Evolutionary conservation across 2,797 vertebrate species (phyloP).

Genomic region (Neostethus bicornis): DNA sequence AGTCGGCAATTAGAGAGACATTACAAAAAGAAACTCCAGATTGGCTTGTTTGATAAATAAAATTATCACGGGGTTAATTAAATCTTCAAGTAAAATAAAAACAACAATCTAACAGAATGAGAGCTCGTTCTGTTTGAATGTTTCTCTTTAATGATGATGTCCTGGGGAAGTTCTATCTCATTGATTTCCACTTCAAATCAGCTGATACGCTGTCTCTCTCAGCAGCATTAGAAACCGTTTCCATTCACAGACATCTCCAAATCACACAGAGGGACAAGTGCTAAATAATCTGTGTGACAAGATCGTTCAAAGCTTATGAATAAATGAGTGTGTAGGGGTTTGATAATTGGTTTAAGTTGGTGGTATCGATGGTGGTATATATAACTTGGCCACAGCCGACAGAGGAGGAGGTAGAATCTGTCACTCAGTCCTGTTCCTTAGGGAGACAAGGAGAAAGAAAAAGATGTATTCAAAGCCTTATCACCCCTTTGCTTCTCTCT

Average conservation of each 20-base stretch:
- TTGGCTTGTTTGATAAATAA: slow-evolving; percentile 42
- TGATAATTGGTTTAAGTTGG: slow-evolving; percentile 66
- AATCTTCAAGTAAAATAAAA: slow-evolving; percentile 42
- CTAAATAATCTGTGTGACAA: slow-evolving; percentile 50
- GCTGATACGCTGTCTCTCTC: slow-evolving; percentile 21
- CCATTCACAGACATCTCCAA: slow-evolving; percentile 12
- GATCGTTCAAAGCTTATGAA: slow-evolving; percentile 55
- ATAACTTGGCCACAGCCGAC: slow-evolving; percentile 38
- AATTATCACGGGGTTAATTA: slow-evolving; percentile 58
- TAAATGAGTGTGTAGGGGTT: slow-evolving; percentile 49
- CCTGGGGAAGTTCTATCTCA: slow-evolving; percentile 43
- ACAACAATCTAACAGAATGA: slow-evolving; percentile 42
- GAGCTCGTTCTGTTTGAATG: slow-evolving; percentile 34
- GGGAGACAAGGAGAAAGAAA: slow-evolving; percentile 43
- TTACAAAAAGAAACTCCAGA: slow-evolving; percentile 42
- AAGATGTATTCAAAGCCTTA: slow-evolving; percentile 59
- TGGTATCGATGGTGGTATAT: slow-evolving; percentile 41
- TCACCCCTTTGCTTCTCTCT: slow-evolving; percentile 43
- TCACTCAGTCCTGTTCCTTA: slow-evolving; percentile 55
- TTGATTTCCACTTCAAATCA: slow-evolving; percentile 65
- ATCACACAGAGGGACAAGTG: slow-evolving; percentile 36
- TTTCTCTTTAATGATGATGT: slow-evolving; percentile 42
- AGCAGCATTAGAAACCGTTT: slow-evolving; percentile 29
- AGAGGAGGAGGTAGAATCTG: slow-evolving; percentile 35
- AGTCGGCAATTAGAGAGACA: slow-evolving; percentile 34